These are phyloP conservation scores for Brachymystax lenok DNA, from an alignment of 2,797 vertebrate species.

Conservation along the genomic window DNA sequence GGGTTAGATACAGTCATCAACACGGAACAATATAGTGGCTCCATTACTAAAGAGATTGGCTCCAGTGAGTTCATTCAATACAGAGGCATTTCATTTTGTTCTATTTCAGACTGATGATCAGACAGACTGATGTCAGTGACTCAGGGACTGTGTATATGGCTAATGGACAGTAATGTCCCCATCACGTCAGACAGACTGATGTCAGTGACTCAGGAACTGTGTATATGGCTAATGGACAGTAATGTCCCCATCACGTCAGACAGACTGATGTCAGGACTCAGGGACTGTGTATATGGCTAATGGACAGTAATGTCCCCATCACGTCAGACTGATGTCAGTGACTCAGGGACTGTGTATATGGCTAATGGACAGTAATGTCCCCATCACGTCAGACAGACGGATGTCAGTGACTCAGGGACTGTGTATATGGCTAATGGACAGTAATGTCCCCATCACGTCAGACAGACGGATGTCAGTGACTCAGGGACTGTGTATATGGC, in stretches of 20 bases:
- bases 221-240: conserved; percentile 45
- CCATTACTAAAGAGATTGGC: not conserved
- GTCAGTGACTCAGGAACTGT: conserved; percentile 63
- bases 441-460: conserved; percentile 33
- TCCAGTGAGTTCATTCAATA: not conserved
- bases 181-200: conserved; percentile 48
- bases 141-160: conserved; percentile 37
- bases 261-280: conserved; percentile 9
- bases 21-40: not conserved
- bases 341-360: conserved; percentile 36
- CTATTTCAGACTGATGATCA: conserved; percentile 47
- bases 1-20: too few relatives aligned
- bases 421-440: conserved; percentile 44
- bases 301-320: conserved; percentile 44
- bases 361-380: conserved; percentile 55
- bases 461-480: not conserved
- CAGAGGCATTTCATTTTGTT: conserved; percentile 14
- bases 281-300: conserved; percentile 47
- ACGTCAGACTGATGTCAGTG: not conserved
- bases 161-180: conserved; percentile 54
- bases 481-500: conserved; percentile 37
- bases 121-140: conserved; percentile 65
- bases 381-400: not conserved
- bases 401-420: conserved; percentile 36
- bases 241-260: conserved; percentile 30